These are phyloP conservation scores for Lacerta bilineata DNA, from an alignment of 2,797 vertebrate genomes.

Conservation along the genomic window DNA sequence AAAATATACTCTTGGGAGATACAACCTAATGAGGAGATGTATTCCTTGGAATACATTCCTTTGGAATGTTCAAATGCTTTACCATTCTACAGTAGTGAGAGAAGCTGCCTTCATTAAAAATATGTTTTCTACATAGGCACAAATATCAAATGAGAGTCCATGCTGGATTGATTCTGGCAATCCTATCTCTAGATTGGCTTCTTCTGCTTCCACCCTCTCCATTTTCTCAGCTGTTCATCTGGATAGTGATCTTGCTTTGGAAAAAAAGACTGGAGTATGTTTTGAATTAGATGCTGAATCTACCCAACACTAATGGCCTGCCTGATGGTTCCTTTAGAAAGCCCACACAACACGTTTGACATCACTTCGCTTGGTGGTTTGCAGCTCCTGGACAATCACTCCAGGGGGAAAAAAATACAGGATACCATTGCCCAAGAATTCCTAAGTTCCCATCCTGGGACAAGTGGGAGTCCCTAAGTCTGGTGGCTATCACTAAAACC, in stretches of 20 bases:
- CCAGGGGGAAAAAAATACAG: neutral
- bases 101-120: neutral
- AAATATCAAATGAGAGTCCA: neutral
- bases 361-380: slow-evolving; percentile 13
- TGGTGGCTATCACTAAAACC: too few relatives aligned
- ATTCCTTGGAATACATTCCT: neutral
- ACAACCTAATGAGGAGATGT: neutral
- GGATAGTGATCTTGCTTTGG: slow-evolving; percentile 21
- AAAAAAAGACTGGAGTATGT: slow-evolving; percentile 14
- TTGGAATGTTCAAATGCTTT: neutral
- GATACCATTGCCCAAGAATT: neutral
- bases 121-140: neutral
- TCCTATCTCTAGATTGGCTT: neutral
- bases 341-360: slow-evolving; percentile 35
- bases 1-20: neutral
- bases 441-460: neutral
- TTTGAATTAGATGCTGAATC: slow-evolving; percentile 37
- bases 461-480: neutral
- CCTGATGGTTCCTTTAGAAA: slow-evolving; percentile 19
- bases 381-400: slow-evolving; percentile 5
- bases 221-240: slow-evolving; percentile 34
- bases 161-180: slow-evolving; percentile 13
- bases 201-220: neutral
- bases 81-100: neutral
- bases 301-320: slow-evolving; percentile 1